A percentile compares a stretch with the other conserved stretches of the same genome.
These are phyloP conservation scores for Psettodes erumei DNA, from an alignment of 2,113 vertebrate species.

Conservation along the genomic window DNA sequence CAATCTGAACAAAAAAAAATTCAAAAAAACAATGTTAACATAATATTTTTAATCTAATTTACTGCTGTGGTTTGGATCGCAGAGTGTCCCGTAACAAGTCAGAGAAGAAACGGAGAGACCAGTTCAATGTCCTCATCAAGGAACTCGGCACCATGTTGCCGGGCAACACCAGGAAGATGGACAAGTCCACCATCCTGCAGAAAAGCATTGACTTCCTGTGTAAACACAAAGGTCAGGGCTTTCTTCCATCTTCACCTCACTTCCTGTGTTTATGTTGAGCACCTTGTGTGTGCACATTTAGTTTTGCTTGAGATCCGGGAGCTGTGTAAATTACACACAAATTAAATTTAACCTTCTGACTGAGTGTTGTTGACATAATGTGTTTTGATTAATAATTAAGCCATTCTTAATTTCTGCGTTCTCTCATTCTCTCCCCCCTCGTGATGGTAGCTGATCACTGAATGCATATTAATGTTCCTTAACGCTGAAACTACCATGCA, in stretches of 20 bases:
- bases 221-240: conserved; percentile 94
- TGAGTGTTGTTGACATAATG: not conserved
- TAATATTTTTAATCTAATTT: not conserved
- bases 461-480: not conserved
- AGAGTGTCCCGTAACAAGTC: conserved; percentile 99
- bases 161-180: conserved; percentile 98
- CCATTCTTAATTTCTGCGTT: not conserved
- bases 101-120: conserved; percentile 98
- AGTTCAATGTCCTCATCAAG: conserved; percentile 99
- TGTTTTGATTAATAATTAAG: not conserved
- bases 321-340: not conserved
- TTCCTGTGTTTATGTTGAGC: conserved; percentile 42
- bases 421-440: not conserved
- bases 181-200: conserved; percentile 98
- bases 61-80: not conserved
- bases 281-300: conserved; percentile 21
- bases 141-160: conserved; percentile 99
- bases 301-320: too few relatives aligned
- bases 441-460: not conserved
- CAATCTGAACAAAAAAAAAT: not conserved
- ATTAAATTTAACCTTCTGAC: not conserved
- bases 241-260: conserved; percentile 14
- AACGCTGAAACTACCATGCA: not conserved
- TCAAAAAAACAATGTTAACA: not conserved
- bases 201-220: conserved; percentile 99